Conservation (phyloP, 2,113 vertebrate species). For the Anoplopoma fimbria region DNA sequence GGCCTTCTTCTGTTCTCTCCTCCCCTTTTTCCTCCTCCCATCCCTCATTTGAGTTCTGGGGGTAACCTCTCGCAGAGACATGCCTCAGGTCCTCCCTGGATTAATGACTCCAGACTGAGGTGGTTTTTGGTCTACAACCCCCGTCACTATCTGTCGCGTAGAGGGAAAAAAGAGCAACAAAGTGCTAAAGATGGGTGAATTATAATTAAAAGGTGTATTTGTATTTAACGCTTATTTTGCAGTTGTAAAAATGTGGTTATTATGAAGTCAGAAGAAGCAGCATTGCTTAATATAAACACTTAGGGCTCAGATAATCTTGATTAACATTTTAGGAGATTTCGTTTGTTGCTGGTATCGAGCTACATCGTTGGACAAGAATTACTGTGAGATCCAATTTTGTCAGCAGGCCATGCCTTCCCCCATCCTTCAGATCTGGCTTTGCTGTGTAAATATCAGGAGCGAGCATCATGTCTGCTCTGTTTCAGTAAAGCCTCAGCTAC, state of each 20-base stretch:
- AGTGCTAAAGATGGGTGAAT: not conserved
- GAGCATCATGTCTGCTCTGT: slow-evolving; percentile 68
- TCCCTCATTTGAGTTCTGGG: slow-evolving; percentile 75
- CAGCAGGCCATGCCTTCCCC: slow-evolving; percentile 35
- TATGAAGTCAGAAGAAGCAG: not conserved
- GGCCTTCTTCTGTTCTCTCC: slow-evolving; percentile 73
- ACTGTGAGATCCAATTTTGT: slow-evolving; percentile 26
- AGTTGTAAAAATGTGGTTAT: not conserved
- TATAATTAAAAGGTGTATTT: not conserved
- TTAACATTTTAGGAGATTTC: slow-evolving; percentile 22
- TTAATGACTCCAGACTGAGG: slow-evolving; percentile 76
- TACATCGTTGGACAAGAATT: slow-evolving; percentile 24
- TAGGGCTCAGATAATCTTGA: slow-evolving; percentile 11
- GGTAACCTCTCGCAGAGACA: slow-evolving; percentile 68
- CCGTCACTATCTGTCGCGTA: slow-evolving; percentile 16
- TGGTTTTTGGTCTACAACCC: slow-evolving; percentile 48
- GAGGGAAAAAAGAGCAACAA: slow-evolving; percentile 5
- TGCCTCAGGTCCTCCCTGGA: slow-evolving; percentile 76
- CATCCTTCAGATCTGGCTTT: slow-evolving; percentile 45
- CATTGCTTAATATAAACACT: not conserved
- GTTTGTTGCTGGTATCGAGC: too few relatives aligned
- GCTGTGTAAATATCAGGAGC: slow-evolving; percentile 73
- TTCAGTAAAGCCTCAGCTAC: slow-evolving; percentile 61
- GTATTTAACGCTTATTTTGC: not conserved
- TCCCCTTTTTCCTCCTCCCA: slow-evolving; percentile 58